Base-by-base conservation (phyloP, 2,797 vertebrate species). In the Gadopsis marmoratus region DNA sequence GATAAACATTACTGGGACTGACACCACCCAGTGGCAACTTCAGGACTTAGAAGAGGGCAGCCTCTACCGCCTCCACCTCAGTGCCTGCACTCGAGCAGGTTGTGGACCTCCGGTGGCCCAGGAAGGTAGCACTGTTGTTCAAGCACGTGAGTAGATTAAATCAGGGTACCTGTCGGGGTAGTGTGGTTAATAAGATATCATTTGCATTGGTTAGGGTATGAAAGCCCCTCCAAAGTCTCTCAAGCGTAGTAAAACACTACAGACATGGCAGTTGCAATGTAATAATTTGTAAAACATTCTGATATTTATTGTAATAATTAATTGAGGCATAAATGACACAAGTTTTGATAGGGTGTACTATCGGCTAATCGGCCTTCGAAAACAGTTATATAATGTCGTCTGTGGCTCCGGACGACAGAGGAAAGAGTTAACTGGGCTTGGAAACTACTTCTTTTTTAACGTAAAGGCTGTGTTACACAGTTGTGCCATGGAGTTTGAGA, bases 31-130 rank as follows among this genome's bases (percentile, higher is more conserved):
- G 75, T 96, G 95, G 96, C 93, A 81, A 74, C 89, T 99, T 26
- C 78, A 78, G 0, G 95, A 93, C 69, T 94, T 98, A 80, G 87
- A 79, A 66, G 82, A 90, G 61, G 94, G 86, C 50, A 96, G 96
- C 78, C 95, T 91, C 74, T 98, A 98, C 92, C 97, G 96, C 78
- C 97, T 99, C 91, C 95, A 96, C 75, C 90, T 97, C 82, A 96
- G 95, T 7, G 98, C 97, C 14, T 99, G 97, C 90, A 98, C 97
- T 1, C 84, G 58, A 50, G 91, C 91, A 66, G 97, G 97, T 88
- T 98, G 97, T 26, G 97, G 98, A 64, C 96, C 96, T 51, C 88
- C 95, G 0, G 53, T 92, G 78, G 95, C 95, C 0, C 96, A 97
- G 86, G 96, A 98, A 88, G 93, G 94, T 73, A 78, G 67, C 74